Evolutionary conservation across 2,888 invertebrate genomes (phyloP), one percentile per base, ranked within the genome.

Genomic region (Sycophila texana): DNA sequence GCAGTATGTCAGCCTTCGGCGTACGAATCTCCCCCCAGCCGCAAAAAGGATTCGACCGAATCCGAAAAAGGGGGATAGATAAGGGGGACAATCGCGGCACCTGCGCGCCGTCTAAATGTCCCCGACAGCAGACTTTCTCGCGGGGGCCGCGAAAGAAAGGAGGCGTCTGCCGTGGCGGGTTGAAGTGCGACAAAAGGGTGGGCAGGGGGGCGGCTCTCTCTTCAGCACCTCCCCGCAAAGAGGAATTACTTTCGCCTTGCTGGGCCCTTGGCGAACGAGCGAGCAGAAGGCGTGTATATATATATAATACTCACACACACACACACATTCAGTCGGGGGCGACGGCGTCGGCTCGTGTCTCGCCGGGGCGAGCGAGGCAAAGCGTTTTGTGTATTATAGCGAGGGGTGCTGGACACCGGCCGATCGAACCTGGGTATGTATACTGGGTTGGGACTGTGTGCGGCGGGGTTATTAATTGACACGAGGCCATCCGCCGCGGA

Each of bases 161-260:
- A 7, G 3, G 39, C 39, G 39, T 39, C 39, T 39, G 39, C 39
- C 39, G 39, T 3, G 3, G 3, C 26, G 26, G 26, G 4, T 7
- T 39, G 4, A 39, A 39, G 39, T 39, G 26, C 26, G 39, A 39
- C 39, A 39, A 39, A 39, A 39, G 16, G 53, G n/a, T 1, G 53
- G 14, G n/a, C n/a, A 2, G 53, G n/a, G 16, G 53, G 14, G n/a
- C n/a, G 16, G 16, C n/a, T 16, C 4, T 5, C 61, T n/a, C 26
- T 30, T 30, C 30, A 30, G 26, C 61, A 30, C 61, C 61, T 61
- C 61, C 61, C 67, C 26, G 53, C 47, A 67, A 67, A 67, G 67
- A 51, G 51, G 67, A 67, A 53, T 67, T 67, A 67, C 18, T 39
- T 67, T 22, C 67, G 67, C 67, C 26, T 67, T 22, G 67, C 67